Base-by-base conservation (phyloP, 2,888 invertebrate species). In the Volucella inanis region DNA sequence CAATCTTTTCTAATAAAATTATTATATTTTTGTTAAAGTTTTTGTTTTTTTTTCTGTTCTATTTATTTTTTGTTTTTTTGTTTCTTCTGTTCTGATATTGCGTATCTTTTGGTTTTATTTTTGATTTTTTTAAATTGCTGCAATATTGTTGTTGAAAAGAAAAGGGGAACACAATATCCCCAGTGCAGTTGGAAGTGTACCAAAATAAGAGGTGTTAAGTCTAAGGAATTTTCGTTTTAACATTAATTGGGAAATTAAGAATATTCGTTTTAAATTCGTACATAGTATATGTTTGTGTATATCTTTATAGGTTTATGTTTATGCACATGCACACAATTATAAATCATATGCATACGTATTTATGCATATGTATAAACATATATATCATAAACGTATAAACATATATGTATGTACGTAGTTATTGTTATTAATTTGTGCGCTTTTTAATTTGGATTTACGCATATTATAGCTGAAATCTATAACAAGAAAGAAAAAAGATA, bases 371-470 rank as follows among this genome's bases (percentile, higher is more conserved):
- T 22, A 1, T 22, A 2, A 22, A 22, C 22, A 22, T 31, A 31
- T 2, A 22, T 22, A 22, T 22, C 18, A 22, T 22, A 22, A 22
- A 22, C 3, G 18, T 22, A 1, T 22, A 22, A 52, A 52, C 11
- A 12, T 22, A 11, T 11, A 11, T 22, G 18, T 18, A 11, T 6
- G 9, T 31, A 8, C 39, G n/a, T 39, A 15, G 6, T 59, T 11
- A 15, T 41, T 10, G 8, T 57, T 57, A 14, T 31, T 57, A 14
- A 14, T 38, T 59, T 68, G 67, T 68, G 54, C 54, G 67, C 54
- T 55, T 38, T 68, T 14, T 45, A 68, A 68, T 38, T 45, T 31
- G 67, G 45, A 55, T 55, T 55, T 52, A 67, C 49, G 50, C 65
- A 43, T 65, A 49, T 52, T 22, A 52, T 41, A 8, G 41, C 54